A percentile compares a stretch with the other conserved stretches of the same genome.
These are phyloP conservation scores for Sebastes schlegelii DNA, from an alignment of 2,113 vertebrate genomes.

Conservation along the genomic window DNA sequence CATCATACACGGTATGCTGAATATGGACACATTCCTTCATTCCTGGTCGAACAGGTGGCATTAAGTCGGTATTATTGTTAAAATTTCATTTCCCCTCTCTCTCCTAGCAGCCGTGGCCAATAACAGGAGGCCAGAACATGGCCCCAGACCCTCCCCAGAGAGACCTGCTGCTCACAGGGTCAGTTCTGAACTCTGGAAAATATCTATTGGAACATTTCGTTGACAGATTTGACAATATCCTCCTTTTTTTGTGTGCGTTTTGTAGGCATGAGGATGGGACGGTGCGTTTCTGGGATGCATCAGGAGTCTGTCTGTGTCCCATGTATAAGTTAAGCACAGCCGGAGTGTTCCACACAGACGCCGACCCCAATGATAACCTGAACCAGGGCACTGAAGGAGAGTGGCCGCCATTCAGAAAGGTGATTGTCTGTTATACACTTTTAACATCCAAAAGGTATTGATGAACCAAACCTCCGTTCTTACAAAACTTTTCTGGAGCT, in stretches of 20 bases:
- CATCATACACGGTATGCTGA: slow-evolving; percentile 11
- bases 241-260: background rate
- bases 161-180: slow-evolving; percentile 97
- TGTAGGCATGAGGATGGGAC: slow-evolving; percentile 95
- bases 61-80: slow-evolving; percentile 35
- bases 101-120: slow-evolving; percentile 90
- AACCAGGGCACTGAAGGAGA: slow-evolving; percentile 91
- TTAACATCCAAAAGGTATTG: background rate
- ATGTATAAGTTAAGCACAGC: slow-evolving; percentile 96
- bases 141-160: slow-evolving; percentile 93
- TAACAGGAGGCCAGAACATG: slow-evolving; percentile 92
- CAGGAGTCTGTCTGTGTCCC: slow-evolving; percentile 93
- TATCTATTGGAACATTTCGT: background rate
- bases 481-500: background rate
- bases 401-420: slow-evolving; percentile 97
- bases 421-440: slow-evolving; percentile 55
- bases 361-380: slow-evolving; percentile 93
- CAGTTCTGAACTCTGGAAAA: slow-evolving; percentile 52
- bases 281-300: slow-evolving; percentile 96
- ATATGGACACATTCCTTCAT: slow-evolving; percentile 23
- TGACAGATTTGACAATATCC: background rate
- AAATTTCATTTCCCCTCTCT: slow-evolving; percentile 47
- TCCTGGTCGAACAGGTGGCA: background rate
- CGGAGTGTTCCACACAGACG: slow-evolving; percentile 91
- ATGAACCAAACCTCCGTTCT: no score